A percentile compares a stretch with the other conserved stretches of the same genome.
phyloP scores from a whole-genome alignment of 2,888 invertebrate genomes.

The Caenorhabditis wallacei region DNA sequence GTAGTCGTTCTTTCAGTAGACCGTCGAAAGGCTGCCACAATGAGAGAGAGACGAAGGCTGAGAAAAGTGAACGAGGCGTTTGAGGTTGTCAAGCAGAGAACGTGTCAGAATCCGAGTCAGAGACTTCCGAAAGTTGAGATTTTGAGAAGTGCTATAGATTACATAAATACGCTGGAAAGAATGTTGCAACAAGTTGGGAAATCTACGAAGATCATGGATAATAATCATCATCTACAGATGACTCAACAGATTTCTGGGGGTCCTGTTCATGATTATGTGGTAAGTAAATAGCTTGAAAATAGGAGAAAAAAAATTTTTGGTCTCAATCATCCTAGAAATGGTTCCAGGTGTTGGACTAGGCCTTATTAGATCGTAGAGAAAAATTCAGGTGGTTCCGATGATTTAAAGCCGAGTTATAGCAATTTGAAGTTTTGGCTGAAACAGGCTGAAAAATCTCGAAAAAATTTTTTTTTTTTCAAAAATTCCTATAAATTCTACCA shows the following conservation, averaged over 20 bases:
- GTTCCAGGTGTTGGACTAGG: too few relatives aligned
- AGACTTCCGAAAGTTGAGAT: constrained; percentile 98
- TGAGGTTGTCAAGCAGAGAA: constrained; percentile 93
- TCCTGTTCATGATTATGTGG: constrained; percentile 67
- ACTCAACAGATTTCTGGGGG: constrained; percentile 51
- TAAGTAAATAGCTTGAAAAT: too few relatives aligned
- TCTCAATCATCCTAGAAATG: too few relatives aligned
- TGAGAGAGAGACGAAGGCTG: constrained; percentile 93
- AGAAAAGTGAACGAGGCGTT: constrained; percentile 99
- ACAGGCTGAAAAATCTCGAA: too few relatives aligned
- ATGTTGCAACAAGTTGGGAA: constrained; percentile 83
- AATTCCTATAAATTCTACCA: too few relatives aligned
- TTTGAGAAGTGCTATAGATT: constrained; percentile 96
- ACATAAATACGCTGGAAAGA: constrained; percentile 89
- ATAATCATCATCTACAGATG: constrained; percentile 69
- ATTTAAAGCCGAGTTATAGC: too few relatives aligned
- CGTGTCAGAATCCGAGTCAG: constrained; percentile 96
- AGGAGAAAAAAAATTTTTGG: too few relatives aligned
- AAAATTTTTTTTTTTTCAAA: too few relatives aligned
- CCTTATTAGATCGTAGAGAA: too few relatives aligned
- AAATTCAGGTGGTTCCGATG: too few relatives aligned
- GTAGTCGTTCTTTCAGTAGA: constrained; percentile 88
- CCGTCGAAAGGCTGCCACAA: constrained; percentile 95
- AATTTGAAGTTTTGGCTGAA: too few relatives aligned
- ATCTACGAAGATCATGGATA: constrained; percentile 80